These are phyloP conservation scores for Eriocheir sinensis DNA, from an alignment of 1,140 invertebrate genomes.

Conservation along the genomic window DNA sequence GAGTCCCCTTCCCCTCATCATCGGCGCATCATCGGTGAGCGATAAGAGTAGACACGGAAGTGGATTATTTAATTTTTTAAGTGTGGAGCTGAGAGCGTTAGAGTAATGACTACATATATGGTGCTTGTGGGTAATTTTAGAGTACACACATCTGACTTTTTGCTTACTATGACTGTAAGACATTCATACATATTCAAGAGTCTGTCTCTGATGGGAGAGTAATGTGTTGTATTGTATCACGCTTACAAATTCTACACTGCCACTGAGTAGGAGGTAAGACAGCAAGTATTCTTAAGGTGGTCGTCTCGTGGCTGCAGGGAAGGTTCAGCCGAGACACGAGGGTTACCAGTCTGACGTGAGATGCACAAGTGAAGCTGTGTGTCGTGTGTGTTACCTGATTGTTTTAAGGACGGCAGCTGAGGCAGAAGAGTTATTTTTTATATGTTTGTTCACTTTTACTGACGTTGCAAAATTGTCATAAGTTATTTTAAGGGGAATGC, in stretches of 20 bases:
- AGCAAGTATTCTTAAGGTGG: not conserved
- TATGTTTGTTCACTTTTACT: too few species aligned
- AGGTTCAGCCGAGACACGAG: not conserved
- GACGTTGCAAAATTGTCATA: too few species aligned
- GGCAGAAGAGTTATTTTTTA: too few species aligned
- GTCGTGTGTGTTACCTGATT: not conserved
- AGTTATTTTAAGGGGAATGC: too few species aligned
- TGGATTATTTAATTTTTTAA: not conserved
- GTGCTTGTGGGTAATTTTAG: conserved; percentile 24
- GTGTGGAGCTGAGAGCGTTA: not conserved
- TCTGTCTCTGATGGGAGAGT: conserved; percentile 6
- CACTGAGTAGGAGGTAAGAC: not conserved
- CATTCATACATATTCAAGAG: not conserved
- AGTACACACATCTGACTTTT: not conserved
- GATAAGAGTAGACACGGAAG: not conserved
- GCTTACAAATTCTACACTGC: not conserved
- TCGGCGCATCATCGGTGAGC: not conserved
- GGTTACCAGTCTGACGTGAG: not conserved
- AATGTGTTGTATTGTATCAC: conserved; percentile 16
- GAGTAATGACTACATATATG: not conserved
- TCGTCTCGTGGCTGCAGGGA: not conserved
- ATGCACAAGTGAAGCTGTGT: not conserved
- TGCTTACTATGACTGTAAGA: conserved; percentile 13
- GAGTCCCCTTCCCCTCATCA: not conserved
- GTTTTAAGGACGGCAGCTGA: not conserved